phyloP scores from a whole-genome alignment of 2,113 vertebrate species.

The Dicentrarchus labrax region DNA sequence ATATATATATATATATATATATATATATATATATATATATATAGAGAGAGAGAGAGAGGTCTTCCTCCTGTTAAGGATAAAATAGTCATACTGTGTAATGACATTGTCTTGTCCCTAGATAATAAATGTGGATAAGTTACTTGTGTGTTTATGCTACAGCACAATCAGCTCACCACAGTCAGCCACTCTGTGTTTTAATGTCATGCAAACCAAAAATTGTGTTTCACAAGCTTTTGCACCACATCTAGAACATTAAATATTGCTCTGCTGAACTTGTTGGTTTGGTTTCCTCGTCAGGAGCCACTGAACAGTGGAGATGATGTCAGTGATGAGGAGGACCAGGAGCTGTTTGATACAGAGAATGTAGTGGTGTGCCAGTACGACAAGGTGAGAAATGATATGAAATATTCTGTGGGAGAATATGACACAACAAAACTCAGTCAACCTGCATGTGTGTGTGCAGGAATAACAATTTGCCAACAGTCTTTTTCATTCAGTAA shows the following conservation, averaged over 20 bases:
- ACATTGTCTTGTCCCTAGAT: neutral
- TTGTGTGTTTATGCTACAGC: neutral
- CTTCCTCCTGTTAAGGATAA: neutral
- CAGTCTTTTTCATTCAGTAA: too few relatives aligned
- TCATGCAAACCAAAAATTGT: neutral
- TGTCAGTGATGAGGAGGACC: conserved; percentile 97
- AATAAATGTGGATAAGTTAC: neutral
- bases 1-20: too few relatives aligned
- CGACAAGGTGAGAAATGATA: conserved; percentile 90
- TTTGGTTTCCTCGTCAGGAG: conserved; percentile 85
- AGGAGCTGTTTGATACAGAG: conserved; percentile 98
- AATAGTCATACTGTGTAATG: neutral
- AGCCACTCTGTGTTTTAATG: too few relatives aligned
- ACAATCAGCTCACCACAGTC: neutral
- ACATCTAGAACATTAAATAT: neutral
- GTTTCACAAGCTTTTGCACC: too few relatives aligned
- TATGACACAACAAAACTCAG: neutral
- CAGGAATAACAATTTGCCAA: too few relatives aligned
- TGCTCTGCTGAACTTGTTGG: neutral
- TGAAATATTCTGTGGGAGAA: neutral
- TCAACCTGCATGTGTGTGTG: neutral
- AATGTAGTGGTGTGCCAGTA: conserved; percentile 99
- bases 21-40: too few relatives aligned
- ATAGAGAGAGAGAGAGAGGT: too few relatives aligned
- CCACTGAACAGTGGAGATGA: conserved; percentile 97